These are phyloP conservation scores for Drosophila bipectinata DNA, from an alignment of 1,140 invertebrate species.

Conservation along the genomic window DNA sequence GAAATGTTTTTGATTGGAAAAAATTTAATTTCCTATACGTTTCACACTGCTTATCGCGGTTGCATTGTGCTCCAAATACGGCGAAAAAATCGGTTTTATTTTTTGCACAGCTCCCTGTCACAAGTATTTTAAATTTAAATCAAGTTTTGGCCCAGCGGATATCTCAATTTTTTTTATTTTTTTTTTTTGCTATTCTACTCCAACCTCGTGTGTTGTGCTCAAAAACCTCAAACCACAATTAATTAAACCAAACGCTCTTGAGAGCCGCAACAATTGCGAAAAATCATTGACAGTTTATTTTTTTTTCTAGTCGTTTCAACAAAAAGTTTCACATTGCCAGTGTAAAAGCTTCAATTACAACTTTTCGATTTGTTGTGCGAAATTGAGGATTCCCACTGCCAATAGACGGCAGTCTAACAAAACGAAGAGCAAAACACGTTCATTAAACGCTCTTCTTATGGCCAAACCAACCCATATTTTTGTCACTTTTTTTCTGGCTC, in stretches of 20 bases:
- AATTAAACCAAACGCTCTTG: slow-evolving; percentile 64
- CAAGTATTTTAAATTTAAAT: slow-evolving; percentile 69
- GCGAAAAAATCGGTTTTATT: slow-evolving; percentile 60
- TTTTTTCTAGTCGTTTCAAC: slow-evolving; percentile 23
- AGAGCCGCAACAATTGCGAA: slow-evolving; percentile 49
- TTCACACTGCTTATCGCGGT: slow-evolving; percentile 69
- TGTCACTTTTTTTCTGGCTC: slow-evolving; percentile 23
- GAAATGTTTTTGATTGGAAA: slow-evolving; percentile 83
- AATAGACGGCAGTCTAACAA: slow-evolving; percentile 22
- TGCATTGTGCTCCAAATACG: slow-evolving; percentile 58
- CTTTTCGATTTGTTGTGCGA: slow-evolving; percentile 67
- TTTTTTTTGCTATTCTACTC: slow-evolving; percentile 28
- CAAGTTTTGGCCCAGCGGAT: slow-evolving; percentile 54
- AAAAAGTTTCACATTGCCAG: slow-evolving; percentile 39
- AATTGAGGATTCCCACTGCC: slow-evolving; percentile 37
- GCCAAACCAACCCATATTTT: slow-evolving; percentile 48
- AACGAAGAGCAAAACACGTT: slow-evolving; percentile 47
- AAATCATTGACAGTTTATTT: slow-evolving; percentile 56
- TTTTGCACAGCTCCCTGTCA: slow-evolving; percentile 21
- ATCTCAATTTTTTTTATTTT: slow-evolving; percentile 72
- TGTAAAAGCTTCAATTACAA: slow-evolving; percentile 70
- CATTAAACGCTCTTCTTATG: slow-evolving; percentile 69
- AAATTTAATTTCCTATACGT: slow-evolving; percentile 83
- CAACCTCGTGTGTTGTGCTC: slow-evolving; percentile 28
- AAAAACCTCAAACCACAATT: slow-evolving; percentile 74